Conservation (phyloP, 92 coral and sea anemone species). For the Meandrina meandrites region DNA sequence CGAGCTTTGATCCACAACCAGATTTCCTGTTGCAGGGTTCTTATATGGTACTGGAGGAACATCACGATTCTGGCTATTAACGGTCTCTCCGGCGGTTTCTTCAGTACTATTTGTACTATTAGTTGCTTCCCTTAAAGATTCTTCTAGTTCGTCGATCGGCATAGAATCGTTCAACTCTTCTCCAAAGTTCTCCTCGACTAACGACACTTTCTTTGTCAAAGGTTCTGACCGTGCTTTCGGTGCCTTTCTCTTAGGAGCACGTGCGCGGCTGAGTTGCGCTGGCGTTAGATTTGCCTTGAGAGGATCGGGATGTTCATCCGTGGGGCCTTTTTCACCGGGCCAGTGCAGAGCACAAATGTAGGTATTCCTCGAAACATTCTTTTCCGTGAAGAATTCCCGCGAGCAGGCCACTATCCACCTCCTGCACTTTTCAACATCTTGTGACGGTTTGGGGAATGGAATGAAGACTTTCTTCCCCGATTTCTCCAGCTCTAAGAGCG, state of each 20-base stretch:
- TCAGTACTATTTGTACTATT: conserved; percentile 40
- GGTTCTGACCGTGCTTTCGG: conserved; percentile 47
- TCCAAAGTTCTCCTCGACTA: conserved; percentile 37
- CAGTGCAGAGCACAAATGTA: conserved; percentile 69
- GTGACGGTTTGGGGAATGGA: conserved; percentile 66
- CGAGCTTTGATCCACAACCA: conserved; percentile 54
- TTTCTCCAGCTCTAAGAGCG: conserved; percentile 43
- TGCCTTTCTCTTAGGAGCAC: conserved; percentile 55
- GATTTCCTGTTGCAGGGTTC: conserved; percentile 50
- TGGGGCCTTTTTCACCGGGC: conserved; percentile 63
- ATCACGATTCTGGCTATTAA: conserved; percentile 10
- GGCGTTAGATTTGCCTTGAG: conserved; percentile 57
- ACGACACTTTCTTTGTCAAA: conserved; percentile 18
- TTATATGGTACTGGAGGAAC: conserved; percentile 39
- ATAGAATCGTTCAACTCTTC: conserved; percentile 45
- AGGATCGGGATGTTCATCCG: conserved; percentile 52
- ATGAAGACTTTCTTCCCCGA: conserved; percentile 55
- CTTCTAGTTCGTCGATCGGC: conserved; percentile 33
- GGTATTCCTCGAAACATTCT: conserved; percentile 48
- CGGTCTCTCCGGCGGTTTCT: no score
- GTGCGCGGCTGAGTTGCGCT: conserved; percentile 28
- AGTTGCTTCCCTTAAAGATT: conserved; percentile 37
- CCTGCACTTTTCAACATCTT: conserved; percentile 52
- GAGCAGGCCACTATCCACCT: conserved; percentile 60
- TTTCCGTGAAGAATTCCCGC: conserved; percentile 37